Conservation (phyloP, 2,888 invertebrate species). For the Leistus spinibarbis region DNA sequence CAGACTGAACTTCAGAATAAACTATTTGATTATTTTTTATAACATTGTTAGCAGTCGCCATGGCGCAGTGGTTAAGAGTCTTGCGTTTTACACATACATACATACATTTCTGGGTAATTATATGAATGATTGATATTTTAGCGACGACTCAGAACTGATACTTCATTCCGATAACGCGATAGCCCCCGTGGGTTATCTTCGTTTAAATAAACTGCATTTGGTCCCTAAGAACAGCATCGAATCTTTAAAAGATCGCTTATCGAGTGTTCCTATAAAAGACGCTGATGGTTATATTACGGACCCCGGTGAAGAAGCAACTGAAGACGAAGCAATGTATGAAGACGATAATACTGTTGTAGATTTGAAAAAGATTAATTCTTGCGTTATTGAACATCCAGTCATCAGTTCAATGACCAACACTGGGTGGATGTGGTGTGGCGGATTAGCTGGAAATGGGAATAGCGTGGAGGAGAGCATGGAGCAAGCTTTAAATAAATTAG, state of each 20-base stretch:
- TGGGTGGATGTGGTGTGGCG: conserved; percentile 87
- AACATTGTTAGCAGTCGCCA: too few species aligned
- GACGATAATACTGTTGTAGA: conserved; percentile 46
- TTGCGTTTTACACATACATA: too few species aligned
- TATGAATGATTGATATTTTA: conserved; percentile 53
- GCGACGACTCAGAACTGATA: conserved; percentile 85
- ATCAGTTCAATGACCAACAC: conserved; percentile 50
- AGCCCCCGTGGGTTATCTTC: conserved; percentile 93
- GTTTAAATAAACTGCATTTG: conserved; percentile 81
- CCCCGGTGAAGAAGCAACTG: conserved; percentile 52
- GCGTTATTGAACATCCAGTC: conserved; percentile 35
- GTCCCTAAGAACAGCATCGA: conserved; percentile 66
- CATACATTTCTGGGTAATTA: too few species aligned
- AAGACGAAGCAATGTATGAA: conserved; percentile 43
- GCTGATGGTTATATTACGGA: conserved; percentile 51
- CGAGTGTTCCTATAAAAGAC: conserved; percentile 51
- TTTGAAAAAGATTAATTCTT: background rate
- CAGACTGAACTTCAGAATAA: too few species aligned
- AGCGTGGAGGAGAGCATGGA: conserved; percentile 70
- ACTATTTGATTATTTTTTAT: too few species aligned
- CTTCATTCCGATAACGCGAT: conserved; percentile 91
- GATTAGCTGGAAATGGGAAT: conserved; percentile 73
- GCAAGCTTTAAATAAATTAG: conserved; percentile 76
- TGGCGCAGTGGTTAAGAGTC: too few species aligned
- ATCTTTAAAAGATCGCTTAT: conserved; percentile 50